Percentiles rank a stretch among this genome's conserved stretches.
Evolutionary conservation across 2,113 vertebrate genomes (phyloP).

Genomic region (Pipa parva): DNA sequence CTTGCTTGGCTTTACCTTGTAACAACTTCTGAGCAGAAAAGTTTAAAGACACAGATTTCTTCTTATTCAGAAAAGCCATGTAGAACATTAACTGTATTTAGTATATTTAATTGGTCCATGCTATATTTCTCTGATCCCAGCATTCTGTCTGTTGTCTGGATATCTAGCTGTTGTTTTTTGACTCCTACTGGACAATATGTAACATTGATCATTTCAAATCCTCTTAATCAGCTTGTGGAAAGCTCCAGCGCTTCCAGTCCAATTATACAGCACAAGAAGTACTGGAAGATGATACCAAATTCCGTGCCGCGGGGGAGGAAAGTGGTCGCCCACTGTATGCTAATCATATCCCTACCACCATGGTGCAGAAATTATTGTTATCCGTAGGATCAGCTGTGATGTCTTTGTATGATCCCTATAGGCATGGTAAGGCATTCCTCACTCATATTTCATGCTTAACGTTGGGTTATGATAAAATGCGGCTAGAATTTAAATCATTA

Average conservation of each 20-base stretch:
- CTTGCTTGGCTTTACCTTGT: too few relatives aligned
- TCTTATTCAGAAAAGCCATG: too few relatives aligned
- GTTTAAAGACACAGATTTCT: too few relatives aligned
- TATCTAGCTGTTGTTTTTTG: too few relatives aligned
- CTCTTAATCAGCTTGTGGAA: neutral
- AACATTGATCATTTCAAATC: too few relatives aligned
- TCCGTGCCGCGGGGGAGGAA: neutral
- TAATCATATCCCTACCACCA: slow-evolving; percentile 77
- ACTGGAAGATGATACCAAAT: neutral
- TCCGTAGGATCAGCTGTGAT: slow-evolving; percentile 78
- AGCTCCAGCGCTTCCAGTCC: neutral
- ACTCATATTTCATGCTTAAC: fast-evolving
- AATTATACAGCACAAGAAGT: neutral
- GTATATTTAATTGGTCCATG: too few relatives aligned
- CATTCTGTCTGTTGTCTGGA: too few relatives aligned
- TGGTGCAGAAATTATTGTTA: slow-evolving; percentile 79
- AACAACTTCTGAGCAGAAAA: too few relatives aligned
- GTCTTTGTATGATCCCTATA: slow-evolving; percentile 82
- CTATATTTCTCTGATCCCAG: too few relatives aligned
- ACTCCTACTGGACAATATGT: too few relatives aligned
- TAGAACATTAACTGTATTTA: too few relatives aligned
- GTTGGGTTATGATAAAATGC: fast-evolving
- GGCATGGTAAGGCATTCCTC: slow-evolving; percentile 74
- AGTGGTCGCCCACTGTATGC: slow-evolving; percentile 63
- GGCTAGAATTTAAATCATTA: fast-evolving